Evolutionary conservation across 2,888 invertebrate species (phyloP), one percentile per base, ranked within the genome.

Genomic region (Lasioglossum leucozonium): DNA sequence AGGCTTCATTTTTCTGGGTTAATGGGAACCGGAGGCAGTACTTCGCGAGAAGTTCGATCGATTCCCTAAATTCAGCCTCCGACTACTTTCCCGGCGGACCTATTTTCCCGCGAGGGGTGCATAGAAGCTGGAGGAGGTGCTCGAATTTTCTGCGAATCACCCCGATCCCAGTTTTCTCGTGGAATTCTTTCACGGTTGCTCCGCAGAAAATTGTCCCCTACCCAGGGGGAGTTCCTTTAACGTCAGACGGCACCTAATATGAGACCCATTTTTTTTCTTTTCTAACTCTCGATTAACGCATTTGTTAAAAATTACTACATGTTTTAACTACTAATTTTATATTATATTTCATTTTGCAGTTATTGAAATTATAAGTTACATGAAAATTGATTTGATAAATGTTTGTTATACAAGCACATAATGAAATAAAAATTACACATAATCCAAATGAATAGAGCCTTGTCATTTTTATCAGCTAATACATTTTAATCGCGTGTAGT

Each of bases 1-100:
- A 71, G 71, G 69, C 40, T 71, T 71, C 22, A 81, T 76, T 71
- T 65, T 77, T 81, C 81, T 81, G 44, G 81, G 80, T 76, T 76
- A 81, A 81, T 71, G 77, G 37, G 76, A 62, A 81, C 47, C 37
- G 69, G 30, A 81, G 58, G 74, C 42, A 37, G 58, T 30, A 42
- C 72, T 51, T 72, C 47, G 47, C 71, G 47, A 30, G 55, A 62
- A 34, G 69, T 71, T 80, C 80, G 71, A 76, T 76, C 80, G 80
- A 80, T 80, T 65, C 37, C 34, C 55, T 18, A 62, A 78, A 72
- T 44, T 72, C 58, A 26, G 37, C 13, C 62, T 16, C 10, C 37
- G 62, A 72, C 72, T 47, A 77, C 22, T 22, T 30, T 72, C 30
- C 26, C 42, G 42, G 30, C 26, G 62, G 22, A 72, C 22, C 44